Base-by-base conservation (phyloP, 2,888 invertebrate species). In the Watsonalla binaria region DNA sequence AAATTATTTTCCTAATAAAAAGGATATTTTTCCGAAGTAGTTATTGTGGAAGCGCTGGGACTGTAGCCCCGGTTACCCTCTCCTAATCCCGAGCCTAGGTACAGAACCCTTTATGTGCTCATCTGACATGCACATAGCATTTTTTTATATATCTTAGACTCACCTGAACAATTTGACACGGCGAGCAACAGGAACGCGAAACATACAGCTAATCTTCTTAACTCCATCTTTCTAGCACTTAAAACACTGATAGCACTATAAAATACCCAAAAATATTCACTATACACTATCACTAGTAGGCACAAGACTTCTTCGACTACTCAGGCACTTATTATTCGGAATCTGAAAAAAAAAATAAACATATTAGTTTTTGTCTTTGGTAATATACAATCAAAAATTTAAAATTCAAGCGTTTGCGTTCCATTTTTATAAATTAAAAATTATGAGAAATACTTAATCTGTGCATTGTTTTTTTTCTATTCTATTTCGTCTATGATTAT, bases 111-210 rank as follows among this genome's bases (percentile, higher is more conserved):
- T 24, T 24, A 24, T 24, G 24, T 24, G 24, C 24, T 1, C 1
- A 4, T 24, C 24, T 24, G 24, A 24, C 24, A 24, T 24, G 24
- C 24, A 24, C 24, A 24, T 24, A 24, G 24, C 24, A 1, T 1
- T 24, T 24, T 24, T 24, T 2, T 49, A 45, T 48, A 24, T 14
- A 39, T 53, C 55, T 53, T 59, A 47, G 56, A 66, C 68, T 60
- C 66, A 89, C 89, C 89, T 89, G 89, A 80, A 68, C 81, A 82
- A 71, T 83, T 80, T 60, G 79, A 72, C 66, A 74, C 74, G 2
- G 79, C 81, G 48, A 87, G 24, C 52, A 81, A 66, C 66, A 80
- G 71, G 60, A 88, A 60, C 68, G 77, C 82, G 63, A 80, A 52
- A 51, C 74, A 79, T 52, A 83, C 57, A 53, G 78, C 74, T 37